phyloP scores from a whole-genome alignment of 2,888 invertebrate species.

The Petrolisthes manimaculis region DNA sequence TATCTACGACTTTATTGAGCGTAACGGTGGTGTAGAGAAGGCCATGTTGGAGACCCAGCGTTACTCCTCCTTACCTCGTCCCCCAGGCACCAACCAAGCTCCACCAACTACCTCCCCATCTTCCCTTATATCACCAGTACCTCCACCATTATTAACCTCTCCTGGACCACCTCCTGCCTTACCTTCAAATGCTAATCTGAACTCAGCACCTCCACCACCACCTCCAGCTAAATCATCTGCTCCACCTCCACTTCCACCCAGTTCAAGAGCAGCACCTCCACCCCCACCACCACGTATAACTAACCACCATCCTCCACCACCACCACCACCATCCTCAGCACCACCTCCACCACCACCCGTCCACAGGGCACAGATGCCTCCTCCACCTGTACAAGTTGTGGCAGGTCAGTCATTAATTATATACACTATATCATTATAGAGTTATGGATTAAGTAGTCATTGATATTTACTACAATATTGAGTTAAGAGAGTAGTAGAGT shows the following conservation, averaged over 20 bases:
- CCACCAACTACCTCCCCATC: constrained; percentile 57
- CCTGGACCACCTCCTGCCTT: constrained; percentile 33
- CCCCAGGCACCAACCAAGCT: constrained; percentile 65
- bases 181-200: constrained; percentile 13
- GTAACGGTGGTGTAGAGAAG: constrained; percentile 85
- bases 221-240: constrained; percentile 67
- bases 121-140: constrained; percentile 66
- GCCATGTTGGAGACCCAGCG: constrained; percentile 76
- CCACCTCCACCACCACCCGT: constrained; percentile 67
- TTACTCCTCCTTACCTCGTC: constrained; percentile 52
- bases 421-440: no score
- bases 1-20: constrained; percentile 92
- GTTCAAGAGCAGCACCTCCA: constrained; percentile 47
- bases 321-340: constrained; percentile 61
- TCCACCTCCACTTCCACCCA: constrained; percentile 67
- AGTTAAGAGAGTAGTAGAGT: no score
- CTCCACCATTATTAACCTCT: constrained; percentile 66
- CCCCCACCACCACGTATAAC: constrained; percentile 66
- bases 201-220: constrained; percentile 61
- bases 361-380: constrained; percentile 65
- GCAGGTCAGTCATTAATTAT: constrained; percentile 34
- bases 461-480: no score
- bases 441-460: no score
- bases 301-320: constrained; percentile 66
- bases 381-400: constrained; percentile 61